Base-by-base conservation (phyloP, 2,888 invertebrate genomes). In the Macaria liturata region DNA sequence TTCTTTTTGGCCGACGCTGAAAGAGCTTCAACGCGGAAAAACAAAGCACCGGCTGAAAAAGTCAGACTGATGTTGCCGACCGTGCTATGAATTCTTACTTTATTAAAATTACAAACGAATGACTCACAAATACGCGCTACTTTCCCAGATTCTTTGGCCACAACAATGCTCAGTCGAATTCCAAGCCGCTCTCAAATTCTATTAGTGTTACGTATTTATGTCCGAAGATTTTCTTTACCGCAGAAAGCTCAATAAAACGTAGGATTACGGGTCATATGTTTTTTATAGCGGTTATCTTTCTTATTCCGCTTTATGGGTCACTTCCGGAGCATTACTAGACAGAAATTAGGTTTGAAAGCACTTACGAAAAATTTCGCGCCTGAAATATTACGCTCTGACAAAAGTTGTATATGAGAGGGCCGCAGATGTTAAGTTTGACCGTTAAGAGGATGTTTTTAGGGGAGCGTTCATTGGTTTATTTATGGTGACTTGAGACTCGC, bases 261-360 rank as follows among this genome's bases (percentile, higher is more conserved):
- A 68, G 68, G 68, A 75, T 77, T 75, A 76, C 64, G 70, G 70
- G 67, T 70, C 68, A 71, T 73, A 74, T 75, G 74, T 68, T 76
- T 78, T 79, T 81, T 79, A 80, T 77, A 62, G 75, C 72, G 67
- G 72, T 71, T 76, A 74, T 77, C 67, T 71, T 64, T 74, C 74
- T 74, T 74, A 74, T 77, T 74, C 65, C 66, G 61, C 66, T 76
- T 76, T 76, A 79, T 75, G 69, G 71, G 64, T 50, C 69, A 68
- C 72, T 74, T 72, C 72, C 68, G 64, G 62, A 63, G 54, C 64
- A 70, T 74, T 74, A 71, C 67, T 68, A 63, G 62, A 70, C 66
- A 71, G 70, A 72, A 71, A 72, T 73, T 69, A 71, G 68, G 65
- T 72, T 74, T 69, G 67, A 69, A 70, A 68, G 73, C 66, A 71